Conservation (phyloP, 2,113 vertebrate genomes). For the Scytalopus superciliaris region DNA sequence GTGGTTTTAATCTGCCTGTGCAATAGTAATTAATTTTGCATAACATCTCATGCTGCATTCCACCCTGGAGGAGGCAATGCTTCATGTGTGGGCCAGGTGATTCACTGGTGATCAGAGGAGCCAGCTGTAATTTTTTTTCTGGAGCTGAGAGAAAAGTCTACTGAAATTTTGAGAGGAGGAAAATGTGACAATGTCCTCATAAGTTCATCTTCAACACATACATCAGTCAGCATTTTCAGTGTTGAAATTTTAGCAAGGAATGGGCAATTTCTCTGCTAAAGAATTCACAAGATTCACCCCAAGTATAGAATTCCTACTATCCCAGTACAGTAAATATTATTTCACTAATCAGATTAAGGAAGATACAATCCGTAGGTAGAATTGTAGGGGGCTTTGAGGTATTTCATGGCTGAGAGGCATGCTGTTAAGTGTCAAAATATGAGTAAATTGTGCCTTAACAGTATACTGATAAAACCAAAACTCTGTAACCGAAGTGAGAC, state of each 20-base stretch:
- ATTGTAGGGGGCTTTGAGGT: neutral
- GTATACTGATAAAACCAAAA: neutral
- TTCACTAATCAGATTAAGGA: neutral
- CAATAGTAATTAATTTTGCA: slow-evolving; percentile 33
- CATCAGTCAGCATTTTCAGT: neutral
- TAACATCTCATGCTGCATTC: neutral
- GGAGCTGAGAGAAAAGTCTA: neutral
- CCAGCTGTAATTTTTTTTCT: neutral
- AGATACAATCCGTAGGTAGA: neutral
- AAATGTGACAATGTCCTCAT: neutral
- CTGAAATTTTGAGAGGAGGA: neutral
- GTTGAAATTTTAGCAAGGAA: neutral
- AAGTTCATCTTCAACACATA: neutral
- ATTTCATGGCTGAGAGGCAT: neutral
- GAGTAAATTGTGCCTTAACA: neutral
- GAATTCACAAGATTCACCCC: neutral
- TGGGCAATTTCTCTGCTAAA: neutral
- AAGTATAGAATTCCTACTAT: neutral
- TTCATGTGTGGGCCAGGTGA: slow-evolving; percentile 49
- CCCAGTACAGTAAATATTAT: neutral
- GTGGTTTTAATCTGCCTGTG: slow-evolving; percentile 4
- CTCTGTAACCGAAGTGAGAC: neutral
- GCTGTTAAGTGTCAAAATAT: neutral
- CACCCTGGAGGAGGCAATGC: slow-evolving; percentile 5
- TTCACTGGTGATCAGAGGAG: slow-evolving; percentile 13